These are phyloP conservation scores for Chaetogeoica ovagalla DNA, from an alignment of 2,888 invertebrate species.

Conservation along the genomic window DNA sequence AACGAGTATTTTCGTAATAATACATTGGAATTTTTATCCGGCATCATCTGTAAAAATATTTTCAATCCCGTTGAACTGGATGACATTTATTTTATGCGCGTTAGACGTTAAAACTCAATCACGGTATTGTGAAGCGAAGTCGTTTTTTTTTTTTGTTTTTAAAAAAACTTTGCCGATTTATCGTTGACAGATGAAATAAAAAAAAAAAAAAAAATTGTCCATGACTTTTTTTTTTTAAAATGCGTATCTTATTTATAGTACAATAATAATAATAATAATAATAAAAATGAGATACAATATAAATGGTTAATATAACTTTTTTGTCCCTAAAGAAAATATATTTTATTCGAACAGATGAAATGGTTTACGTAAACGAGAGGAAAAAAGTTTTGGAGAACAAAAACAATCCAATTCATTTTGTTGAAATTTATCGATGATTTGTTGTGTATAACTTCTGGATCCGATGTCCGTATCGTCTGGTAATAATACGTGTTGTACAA, in stretches of 20 bases:
- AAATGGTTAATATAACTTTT: not conserved
- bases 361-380: not conserved
- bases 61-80: too few species aligned
- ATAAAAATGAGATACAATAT: not conserved
- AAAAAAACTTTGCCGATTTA: not conserved
- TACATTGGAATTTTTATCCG: not conserved
- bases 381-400: not conserved
- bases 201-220: not conserved
- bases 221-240: not conserved
- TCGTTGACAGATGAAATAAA: slow-evolving; percentile 3
- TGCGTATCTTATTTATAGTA: not conserved
- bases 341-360: not conserved
- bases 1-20: too few species aligned
- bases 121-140: too few species aligned
- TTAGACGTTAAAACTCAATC: not conserved
- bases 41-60: not conserved
- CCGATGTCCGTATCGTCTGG: too few species aligned
- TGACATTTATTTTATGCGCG: not conserved
- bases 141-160: too few species aligned
- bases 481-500: too few species aligned
- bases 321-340: not conserved
- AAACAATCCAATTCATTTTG: not conserved
- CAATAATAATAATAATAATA: not conserved
- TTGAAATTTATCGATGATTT: not conserved
- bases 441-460: not conserved